A percentile compares a stretch with the other conserved stretches of the same genome.
Conservation (phyloP, 2,888 invertebrate species). For the Phortica magna region DNA sequence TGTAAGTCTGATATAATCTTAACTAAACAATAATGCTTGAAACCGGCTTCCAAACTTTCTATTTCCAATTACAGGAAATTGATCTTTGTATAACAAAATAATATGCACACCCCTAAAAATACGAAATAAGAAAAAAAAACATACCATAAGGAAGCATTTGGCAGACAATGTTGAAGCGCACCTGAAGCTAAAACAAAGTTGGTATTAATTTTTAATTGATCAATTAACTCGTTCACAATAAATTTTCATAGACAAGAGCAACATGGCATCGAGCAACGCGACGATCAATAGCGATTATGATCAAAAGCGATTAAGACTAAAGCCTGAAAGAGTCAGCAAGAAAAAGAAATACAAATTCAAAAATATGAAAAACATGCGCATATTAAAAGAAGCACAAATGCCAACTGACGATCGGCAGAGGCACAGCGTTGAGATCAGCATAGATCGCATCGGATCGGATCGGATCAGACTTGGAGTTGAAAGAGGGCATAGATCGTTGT, state of each 20-base stretch:
- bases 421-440: neutral
- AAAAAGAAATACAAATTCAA: neutral
- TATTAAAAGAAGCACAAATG: conserved; percentile 20
- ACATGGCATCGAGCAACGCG: conserved; percentile 36
- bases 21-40: too few relatives aligned
- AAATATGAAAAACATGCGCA: conserved; percentile 3
- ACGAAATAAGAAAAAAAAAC: neutral
- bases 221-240: conserved; percentile 58
- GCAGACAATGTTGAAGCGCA: conserved; percentile 32
- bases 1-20: too few relatives aligned
- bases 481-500: conserved; percentile 27
- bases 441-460: neutral
- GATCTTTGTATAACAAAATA: neutral
- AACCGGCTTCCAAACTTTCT: too few relatives aligned
- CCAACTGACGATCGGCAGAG: conserved; percentile 3
- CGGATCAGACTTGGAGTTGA: neutral
- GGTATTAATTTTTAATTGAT: conserved; percentile 69
- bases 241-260: conserved; percentile 34
- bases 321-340: neutral
- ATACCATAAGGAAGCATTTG: neutral
- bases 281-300: conserved; percentile 59
- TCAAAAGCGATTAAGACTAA: conserved; percentile 58
- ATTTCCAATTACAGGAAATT: neutral
- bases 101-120: neutral
- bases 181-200: conserved; percentile 61